A percentile compares a stretch with the other conserved stretches of the same genome.
Conservation (phyloP, 1,140 invertebrate genomes). For the Phenacoccus solenopsis region DNA sequence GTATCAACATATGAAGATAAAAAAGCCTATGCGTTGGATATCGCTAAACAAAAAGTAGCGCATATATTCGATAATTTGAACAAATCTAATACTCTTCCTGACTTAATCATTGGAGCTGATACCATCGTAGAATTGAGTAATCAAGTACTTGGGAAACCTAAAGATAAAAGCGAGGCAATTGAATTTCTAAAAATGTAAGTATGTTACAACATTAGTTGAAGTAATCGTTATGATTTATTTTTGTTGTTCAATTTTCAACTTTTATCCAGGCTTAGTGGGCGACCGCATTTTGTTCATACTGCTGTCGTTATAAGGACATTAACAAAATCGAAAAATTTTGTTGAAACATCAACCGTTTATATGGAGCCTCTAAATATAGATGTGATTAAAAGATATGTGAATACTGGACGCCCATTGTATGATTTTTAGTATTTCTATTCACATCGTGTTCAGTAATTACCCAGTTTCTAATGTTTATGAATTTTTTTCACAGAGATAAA, state of each 20-base stretch:
- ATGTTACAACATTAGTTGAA: constrained; percentile 20
- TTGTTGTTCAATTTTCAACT: constrained; percentile 26
- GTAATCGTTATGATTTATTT: too few relatives aligned
- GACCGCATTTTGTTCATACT: constrained; percentile 66
- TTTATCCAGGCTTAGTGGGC: constrained; percentile 52
- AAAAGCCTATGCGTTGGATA: constrained; percentile 55
- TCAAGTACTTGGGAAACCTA: constrained; percentile 83
- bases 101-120: constrained; percentile 80
- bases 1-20: constrained; percentile 44
- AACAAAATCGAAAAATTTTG: constrained; percentile 50
- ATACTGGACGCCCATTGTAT: constrained; percentile 75
- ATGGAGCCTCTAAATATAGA: constrained; percentile 59
- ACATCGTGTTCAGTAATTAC: too few relatives aligned
- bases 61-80: constrained; percentile 59
- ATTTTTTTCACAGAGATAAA: constrained; percentile 74
- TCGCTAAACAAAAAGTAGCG: constrained; percentile 66
- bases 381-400: constrained; percentile 69
- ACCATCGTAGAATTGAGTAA: constrained; percentile 71
- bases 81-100: constrained; percentile 35
- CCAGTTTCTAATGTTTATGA: background rate
- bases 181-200: constrained; percentile 60
- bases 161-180: constrained; percentile 55
- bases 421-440: too few relatives aligned
- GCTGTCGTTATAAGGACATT: constrained; percentile 51
- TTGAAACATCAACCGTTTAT: constrained; percentile 67